Evolutionary conservation across 1,140 invertebrate species (phyloP).

Genomic region (Heliconius melpomene): DNA sequence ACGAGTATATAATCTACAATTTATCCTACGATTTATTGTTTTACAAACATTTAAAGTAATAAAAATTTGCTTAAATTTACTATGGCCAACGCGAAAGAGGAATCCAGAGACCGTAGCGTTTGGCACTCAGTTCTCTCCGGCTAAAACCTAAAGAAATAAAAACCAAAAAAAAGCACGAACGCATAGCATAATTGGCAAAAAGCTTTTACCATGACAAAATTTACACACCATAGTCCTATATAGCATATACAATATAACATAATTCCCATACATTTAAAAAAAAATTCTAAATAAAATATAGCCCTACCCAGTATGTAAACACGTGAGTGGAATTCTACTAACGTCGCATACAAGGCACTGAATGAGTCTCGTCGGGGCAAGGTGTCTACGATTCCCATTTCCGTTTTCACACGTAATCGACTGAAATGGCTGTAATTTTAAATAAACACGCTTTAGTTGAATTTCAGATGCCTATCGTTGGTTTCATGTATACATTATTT

Average conservation of each 20-base stretch:
- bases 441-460: slow-evolving; percentile 6
- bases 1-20: not conserved
- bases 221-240: not conserved
- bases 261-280: not conserved
- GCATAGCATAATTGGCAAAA: not conserved
- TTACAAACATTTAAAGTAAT: not conserved
- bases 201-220: too few species aligned
- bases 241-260: not conserved
- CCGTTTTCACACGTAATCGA: slow-evolving; percentile 15
- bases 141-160: not conserved
- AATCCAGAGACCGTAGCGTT: too few species aligned
- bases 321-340: not conserved
- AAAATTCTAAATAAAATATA: not conserved
- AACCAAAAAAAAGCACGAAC: not conserved
- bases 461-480: slow-evolving; percentile 5
- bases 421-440: slow-evolving; percentile 12
- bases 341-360: slow-evolving; percentile 6
- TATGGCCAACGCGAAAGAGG: too few species aligned
- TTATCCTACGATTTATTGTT: not conserved
- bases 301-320: not conserved
- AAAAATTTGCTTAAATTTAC: not conserved
- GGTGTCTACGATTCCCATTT: slow-evolving; percentile 14
- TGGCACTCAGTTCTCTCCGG: too few species aligned
- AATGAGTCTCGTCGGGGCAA: slow-evolving; percentile 12
- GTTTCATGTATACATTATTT: not conserved